These are phyloP conservation scores for Xiphophorus maculatus DNA, from an alignment of 2,113 vertebrate genomes.

Conservation along the genomic window DNA sequence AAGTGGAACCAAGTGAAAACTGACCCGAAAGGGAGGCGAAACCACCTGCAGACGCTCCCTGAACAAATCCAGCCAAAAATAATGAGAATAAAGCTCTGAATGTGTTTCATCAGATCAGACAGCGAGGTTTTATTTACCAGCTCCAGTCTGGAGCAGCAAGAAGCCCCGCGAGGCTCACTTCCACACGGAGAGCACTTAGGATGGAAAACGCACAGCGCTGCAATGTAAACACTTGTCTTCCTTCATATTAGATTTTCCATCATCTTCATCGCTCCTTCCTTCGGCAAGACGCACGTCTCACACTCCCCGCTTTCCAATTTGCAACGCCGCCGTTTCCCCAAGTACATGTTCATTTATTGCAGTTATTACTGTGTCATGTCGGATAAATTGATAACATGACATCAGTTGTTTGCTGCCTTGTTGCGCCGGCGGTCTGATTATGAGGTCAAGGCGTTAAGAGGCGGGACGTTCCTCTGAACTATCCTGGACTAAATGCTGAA, in stretches of 20 bases:
- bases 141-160: constrained; percentile 2
- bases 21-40: constrained; percentile 4
- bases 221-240: constrained; percentile 72
- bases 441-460: constrained; percentile 71
- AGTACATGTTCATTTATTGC: constrained; percentile 75
- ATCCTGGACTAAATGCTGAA: background rate
- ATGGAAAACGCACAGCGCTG: constrained; percentile 57
- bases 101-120: constrained; percentile 24
- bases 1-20: constrained; percentile 45
- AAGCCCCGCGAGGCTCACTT: constrained; percentile 49
- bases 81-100: constrained; percentile 24
- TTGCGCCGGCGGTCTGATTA: constrained; percentile 67
- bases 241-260: constrained; percentile 72
- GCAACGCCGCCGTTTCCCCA: constrained; percentile 56
- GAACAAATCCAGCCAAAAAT: constrained; percentile 18
- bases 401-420: constrained; percentile 73
- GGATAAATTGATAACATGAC: constrained; percentile 80
- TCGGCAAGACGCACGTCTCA: constrained; percentile 61
- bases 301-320: constrained; percentile 73
- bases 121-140: constrained; percentile 14
- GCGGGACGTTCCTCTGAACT: background rate
- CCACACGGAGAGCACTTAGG: constrained; percentile 54
- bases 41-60: constrained; percentile 10
- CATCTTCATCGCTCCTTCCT: constrained; percentile 61
- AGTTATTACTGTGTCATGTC: constrained; percentile 80